phyloP scores from a whole-genome alignment of 2,113 vertebrate species.

The Ellobius talpinus region DNA sequence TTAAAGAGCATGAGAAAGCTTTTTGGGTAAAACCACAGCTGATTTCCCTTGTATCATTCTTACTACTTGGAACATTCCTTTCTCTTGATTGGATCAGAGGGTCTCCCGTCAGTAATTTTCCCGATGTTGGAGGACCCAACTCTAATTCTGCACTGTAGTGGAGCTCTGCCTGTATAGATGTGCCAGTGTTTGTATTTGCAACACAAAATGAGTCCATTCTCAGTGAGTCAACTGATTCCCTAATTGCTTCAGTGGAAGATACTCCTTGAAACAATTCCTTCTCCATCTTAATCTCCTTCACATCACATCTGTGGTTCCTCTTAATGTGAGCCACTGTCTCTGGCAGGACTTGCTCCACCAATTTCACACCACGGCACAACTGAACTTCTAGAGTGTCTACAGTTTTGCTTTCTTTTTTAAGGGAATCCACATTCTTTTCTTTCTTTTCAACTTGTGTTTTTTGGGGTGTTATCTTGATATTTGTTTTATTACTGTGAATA shows the following conservation, averaged over 20 bases:
- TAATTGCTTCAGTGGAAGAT: not conserved
- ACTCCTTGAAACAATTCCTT: not conserved
- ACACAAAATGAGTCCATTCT: not conserved
- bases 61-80: not conserved
- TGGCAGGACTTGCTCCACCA: not conserved
- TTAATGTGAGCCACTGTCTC: not conserved
- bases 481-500: not conserved
- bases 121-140: not conserved
- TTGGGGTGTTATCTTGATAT: not conserved
- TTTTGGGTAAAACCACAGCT: not conserved
- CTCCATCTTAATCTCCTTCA: not conserved
- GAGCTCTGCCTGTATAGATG: not conserved
- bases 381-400: not conserved
- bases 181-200: not conserved
- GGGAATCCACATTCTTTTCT: not conserved
- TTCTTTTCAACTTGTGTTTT: not conserved
- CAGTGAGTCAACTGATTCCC: not conserved
- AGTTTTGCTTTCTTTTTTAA: not conserved
- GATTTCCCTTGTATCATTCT: not conserved
- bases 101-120: not conserved
- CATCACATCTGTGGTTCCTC: not conserved
- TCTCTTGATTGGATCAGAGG: slow-evolving; percentile 12
- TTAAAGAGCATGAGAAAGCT: not conserved
- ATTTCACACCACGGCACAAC: not conserved
- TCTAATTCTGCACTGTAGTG: not conserved